Base-by-base conservation (phyloP, 2,113 vertebrate genomes). In the Rhinogobius similis region DNA sequence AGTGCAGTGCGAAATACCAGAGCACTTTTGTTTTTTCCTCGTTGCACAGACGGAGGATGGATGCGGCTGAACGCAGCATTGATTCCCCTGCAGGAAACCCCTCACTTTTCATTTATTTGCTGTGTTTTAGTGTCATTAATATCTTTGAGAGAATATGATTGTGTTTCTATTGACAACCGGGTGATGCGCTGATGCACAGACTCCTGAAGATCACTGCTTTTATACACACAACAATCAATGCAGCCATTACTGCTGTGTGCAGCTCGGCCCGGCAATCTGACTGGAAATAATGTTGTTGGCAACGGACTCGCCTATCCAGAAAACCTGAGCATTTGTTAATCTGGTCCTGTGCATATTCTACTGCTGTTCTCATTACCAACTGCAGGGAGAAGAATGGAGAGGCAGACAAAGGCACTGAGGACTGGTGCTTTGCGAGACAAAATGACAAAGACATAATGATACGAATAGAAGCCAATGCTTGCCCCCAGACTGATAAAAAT, bases 91-190 rank as follows among this genome's bases (percentile, higher is more conserved):
- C 32, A 50, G 18, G 29, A 64, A 59, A 63, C 64, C 63, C 62
- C 66, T 67, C 24, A 75, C 12, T 38, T 65, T 65, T 70, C 36
- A 62, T 72, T 58, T 70, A 61, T 70, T 61, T 76, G 50, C 27
- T 13, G 10, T 43, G 27, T 65, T 71, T 59, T 75, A 50, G 50
- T 64, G 43, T 55, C 43, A 75, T 78, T 72, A 72, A 68, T 74
- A 69, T 67, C 20, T 72, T 32, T 21, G 65, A 63, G 23, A 53
- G 43, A 5, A 62, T 16, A 14, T 48, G 27, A 67, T 20, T 72
- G 48, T 64, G 62, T 59, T 72, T 9, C 36, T 4, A 73, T 48
- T 59, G 56, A 76, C 48, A 67, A 67, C 52, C 38, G 29, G 38
- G 70, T 77, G 48, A 62, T 56, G 29, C 59, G 65, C 24, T 56